Percentiles rank a stretch among this genome's conserved stretches.
These are phyloP conservation scores for Helobdella robusta DNA, from an alignment of 2,888 invertebrate genomes.

Conservation along the genomic window DNA sequence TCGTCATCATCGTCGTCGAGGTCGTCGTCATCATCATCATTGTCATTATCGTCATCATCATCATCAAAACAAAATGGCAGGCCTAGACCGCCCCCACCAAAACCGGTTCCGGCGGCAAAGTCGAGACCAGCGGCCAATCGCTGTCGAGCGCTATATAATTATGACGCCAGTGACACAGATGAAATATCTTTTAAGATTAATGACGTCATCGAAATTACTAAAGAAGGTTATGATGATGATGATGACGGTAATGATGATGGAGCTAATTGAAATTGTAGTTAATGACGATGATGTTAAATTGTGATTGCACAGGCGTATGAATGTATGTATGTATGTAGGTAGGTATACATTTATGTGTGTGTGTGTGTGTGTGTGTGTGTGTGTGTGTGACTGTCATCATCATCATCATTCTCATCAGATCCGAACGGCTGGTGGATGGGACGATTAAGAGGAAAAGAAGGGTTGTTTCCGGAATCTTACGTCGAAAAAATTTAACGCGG, in stretches of 20 bases:
- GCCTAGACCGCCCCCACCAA: conserved; percentile 41
- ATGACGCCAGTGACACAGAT: conserved; percentile 60
- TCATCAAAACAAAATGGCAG: background rate
- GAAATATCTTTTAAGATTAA: conserved; percentile 58
- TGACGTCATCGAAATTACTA: conserved; percentile 57
- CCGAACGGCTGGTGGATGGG: conserved; percentile 64
- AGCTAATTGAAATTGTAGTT: too few relatives aligned
- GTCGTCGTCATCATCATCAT: background rate
- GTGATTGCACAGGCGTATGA: too few relatives aligned
- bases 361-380: too few relatives aligned
- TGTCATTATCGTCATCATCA: background rate
- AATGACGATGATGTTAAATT: background rate
- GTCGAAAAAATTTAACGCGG: conserved; percentile 53
- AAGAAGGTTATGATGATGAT: conserved; percentile 34
- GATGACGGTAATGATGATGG: conserved; percentile 4
- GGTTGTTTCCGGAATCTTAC: conserved; percentile 61
- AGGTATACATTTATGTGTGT: background rate
- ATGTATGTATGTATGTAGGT: too few relatives aligned
- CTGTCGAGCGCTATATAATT: conserved; percentile 56
- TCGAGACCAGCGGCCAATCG: too few relatives aligned
- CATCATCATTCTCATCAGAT: conserved; percentile 48
- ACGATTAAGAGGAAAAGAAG: conserved; percentile 54
- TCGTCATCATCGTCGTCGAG: too few relatives aligned
- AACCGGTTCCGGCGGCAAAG: conserved; percentile 39
- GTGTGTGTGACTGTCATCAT: background rate